phyloP scores from a whole-genome alignment of 2,113 vertebrate genomes.

The Cnemophilus loriae region DNA sequence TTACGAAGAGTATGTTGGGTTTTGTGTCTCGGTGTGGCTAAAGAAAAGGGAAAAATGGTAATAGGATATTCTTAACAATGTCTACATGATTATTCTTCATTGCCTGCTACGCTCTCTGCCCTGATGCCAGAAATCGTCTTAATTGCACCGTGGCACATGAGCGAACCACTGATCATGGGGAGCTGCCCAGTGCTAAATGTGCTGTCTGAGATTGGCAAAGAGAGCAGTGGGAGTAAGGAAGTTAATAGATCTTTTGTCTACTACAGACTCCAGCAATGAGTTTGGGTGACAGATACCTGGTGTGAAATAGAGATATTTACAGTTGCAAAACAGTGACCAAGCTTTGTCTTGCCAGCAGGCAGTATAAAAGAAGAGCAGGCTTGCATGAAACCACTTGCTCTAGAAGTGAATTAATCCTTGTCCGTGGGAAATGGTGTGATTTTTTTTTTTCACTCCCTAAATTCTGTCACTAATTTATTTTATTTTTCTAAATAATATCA shows the following conservation, averaged over 20 bases:
- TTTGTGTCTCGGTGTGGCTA: not conserved
- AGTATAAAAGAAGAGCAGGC: not conserved
- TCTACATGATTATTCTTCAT: not conserved
- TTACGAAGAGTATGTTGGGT: not conserved
- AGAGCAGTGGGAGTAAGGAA: not conserved
- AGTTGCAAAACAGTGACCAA: not conserved
- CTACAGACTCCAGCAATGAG: not conserved
- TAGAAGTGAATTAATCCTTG: not conserved
- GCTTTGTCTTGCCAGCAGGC: not conserved
- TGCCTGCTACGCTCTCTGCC: not conserved
- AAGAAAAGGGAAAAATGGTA: not conserved
- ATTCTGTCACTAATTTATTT: not conserved
- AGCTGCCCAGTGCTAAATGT: not conserved
- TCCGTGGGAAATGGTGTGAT: not conserved
- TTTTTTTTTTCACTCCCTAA: rapidly evolving
- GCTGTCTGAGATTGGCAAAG: not conserved
- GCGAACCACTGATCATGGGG: not conserved
- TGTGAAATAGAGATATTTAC: not conserved
- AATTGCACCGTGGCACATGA: rapidly evolving
- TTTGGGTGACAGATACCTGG: not conserved
- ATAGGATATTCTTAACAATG: not conserved
- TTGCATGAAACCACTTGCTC: not conserved
- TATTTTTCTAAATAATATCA: not conserved
- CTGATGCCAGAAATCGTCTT: not conserved
- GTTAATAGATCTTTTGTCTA: not conserved